Percentiles rank a stretch among this genome's conserved stretches.
These are phyloP conservation scores for Falco novaeseelandiae DNA, from an alignment of 2,797 vertebrate species.

Conservation along the genomic window DNA sequence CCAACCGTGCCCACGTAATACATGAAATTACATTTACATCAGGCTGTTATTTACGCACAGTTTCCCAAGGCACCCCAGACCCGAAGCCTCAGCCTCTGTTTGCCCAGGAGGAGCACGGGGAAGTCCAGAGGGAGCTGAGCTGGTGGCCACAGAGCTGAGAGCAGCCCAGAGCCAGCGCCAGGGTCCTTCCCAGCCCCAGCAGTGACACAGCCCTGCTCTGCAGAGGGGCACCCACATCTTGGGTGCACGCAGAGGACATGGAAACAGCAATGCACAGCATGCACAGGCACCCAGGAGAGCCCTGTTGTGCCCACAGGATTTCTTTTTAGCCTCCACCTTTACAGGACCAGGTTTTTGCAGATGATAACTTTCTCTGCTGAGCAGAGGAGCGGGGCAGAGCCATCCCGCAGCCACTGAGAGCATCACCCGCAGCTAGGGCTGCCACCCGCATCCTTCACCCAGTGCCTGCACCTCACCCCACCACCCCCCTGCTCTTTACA, in stretches of 20 bases:
- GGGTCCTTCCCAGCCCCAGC: no score
- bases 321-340: no score
- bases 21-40: neutral
- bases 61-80: neutral
- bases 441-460: neutral
- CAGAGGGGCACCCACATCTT: neutral
- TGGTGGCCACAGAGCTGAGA: rapidly evolving
- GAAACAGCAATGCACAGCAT: rapidly evolving
- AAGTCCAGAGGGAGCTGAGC: neutral
- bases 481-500: rapidly evolving
- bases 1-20: neutral
- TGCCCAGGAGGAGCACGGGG: neutral
- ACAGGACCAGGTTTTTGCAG: neutral
- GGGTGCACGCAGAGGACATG: neutral
- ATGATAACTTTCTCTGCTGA: neutral
- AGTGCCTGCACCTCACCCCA: rapidly evolving
- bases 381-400: neutral
- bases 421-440: neutral
- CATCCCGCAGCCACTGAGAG: rapidly evolving
- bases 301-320: neutral
- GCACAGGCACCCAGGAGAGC: neutral
- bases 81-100: neutral
- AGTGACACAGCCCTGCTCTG: neutral
- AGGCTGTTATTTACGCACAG: neutral
- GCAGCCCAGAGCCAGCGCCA: neutral